Evolutionary conservation across 2,113 vertebrate genomes (phyloP).

Genomic region (Corythaeola cristata): DNA sequence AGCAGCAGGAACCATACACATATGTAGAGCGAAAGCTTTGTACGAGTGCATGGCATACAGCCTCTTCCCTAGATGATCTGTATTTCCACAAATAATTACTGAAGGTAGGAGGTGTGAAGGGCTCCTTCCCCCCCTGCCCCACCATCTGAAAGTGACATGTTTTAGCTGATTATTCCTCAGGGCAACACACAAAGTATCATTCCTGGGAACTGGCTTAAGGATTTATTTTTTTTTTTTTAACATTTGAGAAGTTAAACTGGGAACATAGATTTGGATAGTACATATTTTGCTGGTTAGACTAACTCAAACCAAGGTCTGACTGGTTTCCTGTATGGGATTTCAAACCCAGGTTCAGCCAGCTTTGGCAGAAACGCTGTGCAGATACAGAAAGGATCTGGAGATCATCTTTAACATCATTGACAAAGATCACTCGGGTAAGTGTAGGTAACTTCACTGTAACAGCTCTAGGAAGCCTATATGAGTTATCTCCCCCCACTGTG

Average conservation of each 20-base stretch:
- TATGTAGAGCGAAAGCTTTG: neutral
- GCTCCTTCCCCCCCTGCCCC: neutral
- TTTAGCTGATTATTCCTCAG: neutral
- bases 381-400: conserved; percentile 91
- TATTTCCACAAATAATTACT: neutral
- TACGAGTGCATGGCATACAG: neutral
- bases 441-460: neutral
- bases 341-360: conserved; percentile 81
- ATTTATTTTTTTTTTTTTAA: neutral
- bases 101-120: neutral
- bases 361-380: conserved; percentile 88
- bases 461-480: neutral
- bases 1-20: neutral
- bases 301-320: neutral
- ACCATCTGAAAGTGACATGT: neutral
- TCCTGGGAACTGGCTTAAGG: neutral
- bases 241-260: neutral
- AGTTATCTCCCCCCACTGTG: neutral
- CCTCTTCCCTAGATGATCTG: neutral
- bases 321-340: neutral
- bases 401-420: conserved; percentile 95
- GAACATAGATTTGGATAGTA: neutral
- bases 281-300: neutral
- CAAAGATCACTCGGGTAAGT: conserved; percentile 90
- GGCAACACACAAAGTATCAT: neutral